phyloP scores from a whole-genome alignment of 1,140 invertebrate genomes.

The Gonioctena quinquepunctata region DNA sequence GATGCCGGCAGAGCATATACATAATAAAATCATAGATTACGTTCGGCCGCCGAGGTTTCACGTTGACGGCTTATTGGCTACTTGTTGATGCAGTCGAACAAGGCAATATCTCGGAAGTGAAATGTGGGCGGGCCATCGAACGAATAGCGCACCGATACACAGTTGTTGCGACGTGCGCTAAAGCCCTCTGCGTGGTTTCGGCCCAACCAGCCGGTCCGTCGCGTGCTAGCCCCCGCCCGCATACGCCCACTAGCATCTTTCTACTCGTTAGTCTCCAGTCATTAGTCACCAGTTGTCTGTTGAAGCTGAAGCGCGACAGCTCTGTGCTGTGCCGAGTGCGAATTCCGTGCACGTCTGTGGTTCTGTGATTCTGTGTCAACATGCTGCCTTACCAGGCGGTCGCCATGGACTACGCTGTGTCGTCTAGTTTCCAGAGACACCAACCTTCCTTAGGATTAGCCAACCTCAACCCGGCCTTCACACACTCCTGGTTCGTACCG shows the following conservation, averaged over 20 bases:
- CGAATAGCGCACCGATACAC: constrained; percentile 43
- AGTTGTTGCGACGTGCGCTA: constrained; percentile 29
- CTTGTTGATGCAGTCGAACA: constrained; percentile 50
- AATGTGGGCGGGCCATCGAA: constrained; percentile 25
- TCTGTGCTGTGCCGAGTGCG: neutral
- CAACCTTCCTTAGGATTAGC: constrained; percentile 68
- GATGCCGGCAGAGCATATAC: neutral
- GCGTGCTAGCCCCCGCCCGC: constrained; percentile 31
- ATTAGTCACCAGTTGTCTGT: constrained; percentile 47
- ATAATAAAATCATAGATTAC: constrained; percentile 20
- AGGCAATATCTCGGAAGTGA: neutral
- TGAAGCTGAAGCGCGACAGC: constrained; percentile 30
- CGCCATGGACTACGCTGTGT: constrained; percentile 84
- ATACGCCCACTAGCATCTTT: constrained; percentile 27
- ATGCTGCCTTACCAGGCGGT: constrained; percentile 88
- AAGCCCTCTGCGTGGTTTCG: constrained; percentile 39
- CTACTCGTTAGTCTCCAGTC: constrained; percentile 35
- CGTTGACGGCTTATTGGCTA: constrained; percentile 52
- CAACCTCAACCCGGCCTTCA: constrained; percentile 71
- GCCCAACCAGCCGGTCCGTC: constrained; percentile 44
- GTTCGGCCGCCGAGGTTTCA: neutral
- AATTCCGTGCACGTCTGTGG: neutral
- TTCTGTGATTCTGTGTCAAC: constrained; percentile 16
- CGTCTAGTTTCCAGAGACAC: constrained; percentile 72
- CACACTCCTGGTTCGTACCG: constrained; percentile 91